Conservation (phyloP, 2,113 vertebrate genomes). For the Malurus alboscapulatus region DNA sequence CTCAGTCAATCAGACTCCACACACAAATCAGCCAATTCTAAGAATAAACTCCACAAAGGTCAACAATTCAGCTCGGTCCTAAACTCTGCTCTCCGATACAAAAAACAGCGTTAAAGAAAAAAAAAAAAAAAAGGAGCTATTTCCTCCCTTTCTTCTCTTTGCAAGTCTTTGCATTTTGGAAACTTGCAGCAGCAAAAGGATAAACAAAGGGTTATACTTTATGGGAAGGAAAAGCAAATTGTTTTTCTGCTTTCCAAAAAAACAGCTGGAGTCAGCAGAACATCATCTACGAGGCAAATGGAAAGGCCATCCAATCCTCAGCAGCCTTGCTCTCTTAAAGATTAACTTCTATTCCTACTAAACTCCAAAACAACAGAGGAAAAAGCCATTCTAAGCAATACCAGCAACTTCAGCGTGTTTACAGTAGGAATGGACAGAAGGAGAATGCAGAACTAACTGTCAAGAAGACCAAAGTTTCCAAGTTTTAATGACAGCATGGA, state of each 20-base stretch:
- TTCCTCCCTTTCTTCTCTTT: constrained; percentile 57
- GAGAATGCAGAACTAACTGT: constrained; percentile 36
- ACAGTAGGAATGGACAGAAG: constrained; percentile 28
- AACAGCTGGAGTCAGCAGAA: constrained; percentile 70
- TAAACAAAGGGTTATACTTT: constrained; percentile 70
- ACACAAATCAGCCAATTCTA: neutral
- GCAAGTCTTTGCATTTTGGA: constrained; percentile 48
- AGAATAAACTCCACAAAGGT: constrained; percentile 26
- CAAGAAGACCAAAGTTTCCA: constrained; percentile 54
- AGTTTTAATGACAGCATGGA: constrained; percentile 42
- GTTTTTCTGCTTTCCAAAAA: constrained; percentile 65
- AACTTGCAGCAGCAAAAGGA: constrained; percentile 38
- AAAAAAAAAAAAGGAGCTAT: constrained; percentile 29
- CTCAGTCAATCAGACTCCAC: neutral
- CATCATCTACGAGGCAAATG: constrained; percentile 54
- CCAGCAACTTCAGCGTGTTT: constrained; percentile 46
- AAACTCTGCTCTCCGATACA: neutral
- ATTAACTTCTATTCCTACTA: constrained; percentile 77
- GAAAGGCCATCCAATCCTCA: constrained; percentile 68
- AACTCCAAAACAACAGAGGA: constrained; percentile 69
- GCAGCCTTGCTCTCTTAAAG: constrained; percentile 74
- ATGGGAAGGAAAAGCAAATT: constrained; percentile 59
- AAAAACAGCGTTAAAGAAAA: neutral
- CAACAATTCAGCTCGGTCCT: neutral
- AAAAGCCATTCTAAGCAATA: constrained; percentile 50